Conservation (phyloP, 2,888 invertebrate species). For the Prosapia bicincta region DNA sequence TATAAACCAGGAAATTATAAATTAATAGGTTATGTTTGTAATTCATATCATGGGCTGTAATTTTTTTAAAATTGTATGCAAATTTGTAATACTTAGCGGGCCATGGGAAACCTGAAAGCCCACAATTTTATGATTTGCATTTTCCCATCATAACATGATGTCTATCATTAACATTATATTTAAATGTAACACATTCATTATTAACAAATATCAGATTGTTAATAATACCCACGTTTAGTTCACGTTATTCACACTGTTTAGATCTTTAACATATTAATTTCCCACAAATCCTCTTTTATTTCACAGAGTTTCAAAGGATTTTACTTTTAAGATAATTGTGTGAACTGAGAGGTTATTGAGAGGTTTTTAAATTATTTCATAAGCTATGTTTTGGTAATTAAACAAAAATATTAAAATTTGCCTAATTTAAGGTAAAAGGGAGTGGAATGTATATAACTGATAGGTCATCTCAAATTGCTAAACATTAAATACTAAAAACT, state of each 20-base stretch:
- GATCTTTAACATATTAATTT: background rate
- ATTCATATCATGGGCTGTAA: too few species aligned
- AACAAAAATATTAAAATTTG: too few species aligned
- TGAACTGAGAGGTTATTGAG: background rate
- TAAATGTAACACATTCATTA: background rate
- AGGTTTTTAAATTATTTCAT: background rate
- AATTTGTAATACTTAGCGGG: too few species aligned
- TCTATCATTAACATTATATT: background rate
- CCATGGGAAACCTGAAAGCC: too few species aligned
- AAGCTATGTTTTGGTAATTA: background rate
- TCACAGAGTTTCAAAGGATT: background rate
- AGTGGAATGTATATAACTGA: too few species aligned
- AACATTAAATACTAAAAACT: too few species aligned
- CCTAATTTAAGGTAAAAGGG: too few species aligned
- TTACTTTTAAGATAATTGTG: background rate
- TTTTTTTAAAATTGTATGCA: too few species aligned
- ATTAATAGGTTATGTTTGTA: too few species aligned
- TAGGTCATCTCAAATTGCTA: too few species aligned
- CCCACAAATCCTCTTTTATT: background rate
- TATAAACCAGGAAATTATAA: too few species aligned
- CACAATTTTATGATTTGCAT: background rate
- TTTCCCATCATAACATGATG: background rate
- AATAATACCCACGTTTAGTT: too few species aligned
- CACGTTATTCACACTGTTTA: background rate
- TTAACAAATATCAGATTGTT: background rate